Conservation (phyloP, 2,888 invertebrate genomes). For the Plebejus anna region DNA sequence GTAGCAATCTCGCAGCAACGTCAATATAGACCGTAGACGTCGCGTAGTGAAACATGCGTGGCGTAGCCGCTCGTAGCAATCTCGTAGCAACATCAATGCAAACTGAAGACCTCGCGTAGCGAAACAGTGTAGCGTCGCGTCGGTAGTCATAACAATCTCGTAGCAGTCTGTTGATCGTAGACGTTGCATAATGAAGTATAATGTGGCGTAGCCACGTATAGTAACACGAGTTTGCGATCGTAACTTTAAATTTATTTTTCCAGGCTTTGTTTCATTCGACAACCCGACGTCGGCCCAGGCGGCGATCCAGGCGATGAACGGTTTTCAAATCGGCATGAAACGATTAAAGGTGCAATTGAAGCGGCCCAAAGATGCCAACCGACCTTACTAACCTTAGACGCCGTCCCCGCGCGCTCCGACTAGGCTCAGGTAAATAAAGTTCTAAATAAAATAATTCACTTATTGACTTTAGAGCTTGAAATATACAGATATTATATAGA, state of each 20-base stretch:
- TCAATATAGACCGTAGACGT: background rate
- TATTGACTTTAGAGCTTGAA: too few relatives aligned
- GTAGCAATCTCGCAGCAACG: background rate
- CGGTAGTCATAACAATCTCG: background rate
- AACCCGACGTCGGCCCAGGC: slow-evolving; percentile 98
- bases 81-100: background rate
- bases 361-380: slow-evolving; percentile 98
- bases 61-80: background rate
- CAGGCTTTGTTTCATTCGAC: slow-evolving; percentile 99
- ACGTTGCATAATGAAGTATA: background rate
- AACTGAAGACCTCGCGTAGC: background rate
- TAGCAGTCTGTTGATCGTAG: background rate
- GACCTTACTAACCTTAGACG: slow-evolving; percentile 94
- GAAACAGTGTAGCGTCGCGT: background rate
- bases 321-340: slow-evolving; percentile 99
- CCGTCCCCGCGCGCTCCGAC: slow-evolving; percentile 75
- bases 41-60: background rate
- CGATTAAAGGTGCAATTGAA: slow-evolving; percentile 99
- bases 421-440: slow-evolving; percentile 51
- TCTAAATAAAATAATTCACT: too few relatives aligned
- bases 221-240: background rate
- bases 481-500: too few relatives aligned
- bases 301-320: slow-evolving; percentile 99
- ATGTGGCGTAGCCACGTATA: background rate
- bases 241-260: slow-evolving; percentile 40